A percentile compares a stretch with the other conserved stretches of the same genome.
Conservation (phyloP, 2,113 vertebrate genomes). For the Malurus cyaneus region DNA sequence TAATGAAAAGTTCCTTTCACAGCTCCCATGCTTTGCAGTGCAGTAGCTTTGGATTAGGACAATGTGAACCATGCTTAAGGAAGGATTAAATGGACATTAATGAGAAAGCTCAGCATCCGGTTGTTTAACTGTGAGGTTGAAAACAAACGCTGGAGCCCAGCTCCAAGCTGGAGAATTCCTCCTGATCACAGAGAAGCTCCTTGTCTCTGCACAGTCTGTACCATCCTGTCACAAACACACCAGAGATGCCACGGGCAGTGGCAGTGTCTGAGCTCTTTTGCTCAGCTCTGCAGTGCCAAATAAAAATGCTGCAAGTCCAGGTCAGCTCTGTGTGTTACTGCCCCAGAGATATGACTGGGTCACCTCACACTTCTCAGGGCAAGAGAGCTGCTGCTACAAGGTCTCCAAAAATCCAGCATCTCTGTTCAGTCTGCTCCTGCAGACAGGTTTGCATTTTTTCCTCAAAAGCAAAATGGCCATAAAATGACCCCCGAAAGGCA, state of each 20-base stretch:
- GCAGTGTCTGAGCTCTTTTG: not conserved
- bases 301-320: not conserved
- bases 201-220: not conserved
- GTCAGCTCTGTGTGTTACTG: not conserved
- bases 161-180: not conserved
- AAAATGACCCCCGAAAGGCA: not conserved
- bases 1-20: conserved; percentile 36
- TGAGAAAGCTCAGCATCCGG: conserved; percentile 1
- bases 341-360: rapidly evolving
- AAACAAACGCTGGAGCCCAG: not conserved
- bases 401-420: not conserved
- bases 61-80: not conserved
- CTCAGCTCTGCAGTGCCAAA: not conserved
- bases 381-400: not conserved
- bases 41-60: conserved; percentile 9
- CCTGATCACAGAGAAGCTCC: not conserved
- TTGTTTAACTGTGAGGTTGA: not conserved
- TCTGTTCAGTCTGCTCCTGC: not conserved
- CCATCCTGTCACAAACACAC: not conserved
- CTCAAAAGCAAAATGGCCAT: not conserved
- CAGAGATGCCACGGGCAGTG: not conserved
- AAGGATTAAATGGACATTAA: conserved; percentile 41
- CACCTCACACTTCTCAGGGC: not conserved
- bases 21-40: not conserved
- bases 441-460: not conserved